phyloP scores from a whole-genome alignment of 64 coral and sea anemone genomes.

The Pachyseris speciosa region DNA sequence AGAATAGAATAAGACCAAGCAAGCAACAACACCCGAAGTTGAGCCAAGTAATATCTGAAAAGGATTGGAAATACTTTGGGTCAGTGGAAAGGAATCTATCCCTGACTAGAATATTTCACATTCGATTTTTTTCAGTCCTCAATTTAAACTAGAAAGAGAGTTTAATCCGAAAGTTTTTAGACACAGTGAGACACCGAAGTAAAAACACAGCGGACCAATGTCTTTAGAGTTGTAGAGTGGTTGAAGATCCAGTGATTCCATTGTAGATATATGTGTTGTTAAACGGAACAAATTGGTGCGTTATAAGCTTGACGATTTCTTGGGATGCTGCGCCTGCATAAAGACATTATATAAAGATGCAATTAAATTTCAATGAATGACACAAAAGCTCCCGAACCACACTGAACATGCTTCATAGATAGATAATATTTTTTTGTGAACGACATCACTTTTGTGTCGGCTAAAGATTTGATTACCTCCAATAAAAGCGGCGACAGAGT shows the following conservation, averaged over 20 bases:
- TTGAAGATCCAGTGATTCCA: constrained; percentile 87
- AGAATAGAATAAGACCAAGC: too few relatives aligned
- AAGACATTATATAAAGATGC: neutral
- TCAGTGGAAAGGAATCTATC: too few relatives aligned
- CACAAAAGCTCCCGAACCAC: neutral
- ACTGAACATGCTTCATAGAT: too few relatives aligned
- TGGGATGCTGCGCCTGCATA: constrained; percentile 90
- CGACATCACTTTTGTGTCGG: neutral
- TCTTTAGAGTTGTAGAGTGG: constrained; percentile 69
- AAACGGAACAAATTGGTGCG: constrained; percentile 96
- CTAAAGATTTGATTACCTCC: constrained; percentile 49
- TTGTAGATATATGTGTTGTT: constrained; percentile 95
- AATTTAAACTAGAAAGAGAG: neutral
- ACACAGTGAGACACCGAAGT: too few relatives aligned
- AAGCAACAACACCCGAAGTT: neutral
- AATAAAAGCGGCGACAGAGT: constrained; percentile 90
- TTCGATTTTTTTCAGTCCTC: neutral
- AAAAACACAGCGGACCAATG: neutral
- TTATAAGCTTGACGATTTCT: constrained; percentile 94
- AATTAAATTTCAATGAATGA: neutral
- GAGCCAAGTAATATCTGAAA: neutral
- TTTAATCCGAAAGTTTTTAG: too few relatives aligned
- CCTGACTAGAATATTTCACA: too few relatives aligned
- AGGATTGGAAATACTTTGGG: too few relatives aligned
- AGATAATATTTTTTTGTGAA: too few relatives aligned